Evolutionary conservation across 2,888 invertebrate genomes (phyloP), one percentile per base, ranked within the genome.

Genomic region (Sarcophaga variegata): DNA sequence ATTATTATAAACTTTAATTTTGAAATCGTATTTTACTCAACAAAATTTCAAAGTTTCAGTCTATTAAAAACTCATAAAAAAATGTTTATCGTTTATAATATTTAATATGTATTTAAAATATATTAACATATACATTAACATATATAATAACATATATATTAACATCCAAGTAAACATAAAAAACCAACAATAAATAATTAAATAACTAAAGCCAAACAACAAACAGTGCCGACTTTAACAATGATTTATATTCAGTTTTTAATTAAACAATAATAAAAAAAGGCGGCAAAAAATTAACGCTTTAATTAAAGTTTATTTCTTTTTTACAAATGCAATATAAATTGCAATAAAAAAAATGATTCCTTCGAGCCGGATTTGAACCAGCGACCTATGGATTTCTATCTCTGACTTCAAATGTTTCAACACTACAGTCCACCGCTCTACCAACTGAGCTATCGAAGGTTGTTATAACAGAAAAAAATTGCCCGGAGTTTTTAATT

Each of bases 321-420:
- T 37, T 10, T 37, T 37, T 6, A n/a, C n/a, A 45, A 67, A 20
- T 10, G 17, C 27, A 45, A 8, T n/a, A 17, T 14, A 5, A 25
- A 59, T 37, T 25, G 25, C 79, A 88, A 88, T 81, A 11, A 27
- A 37, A 37, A 72, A 89, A 72, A 17, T 14, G 8, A 60, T 72
- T 95, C 95, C 95, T 95, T 95, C 95, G 95, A 95, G 94, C 95
- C 95, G 95, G 95, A 95, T 95, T 95, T 95, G 95, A 95, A 95
- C 95, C 95, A 95, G 95, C 94, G 95, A 95, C 95, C 95, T 95
- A 95, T 95, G 95, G 95, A 95, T 95, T 86, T 90, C 92, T 90
- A 78, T 5, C 0, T 54, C 25, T n/a, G 5, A 22, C 49, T 0
- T 6, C 64, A 45, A 37, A 37, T 10, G 37, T 37, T 37, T 37